Conservation (phyloP, 2,797 vertebrate genomes). For the Chelidonichthys spinosus region DNA sequence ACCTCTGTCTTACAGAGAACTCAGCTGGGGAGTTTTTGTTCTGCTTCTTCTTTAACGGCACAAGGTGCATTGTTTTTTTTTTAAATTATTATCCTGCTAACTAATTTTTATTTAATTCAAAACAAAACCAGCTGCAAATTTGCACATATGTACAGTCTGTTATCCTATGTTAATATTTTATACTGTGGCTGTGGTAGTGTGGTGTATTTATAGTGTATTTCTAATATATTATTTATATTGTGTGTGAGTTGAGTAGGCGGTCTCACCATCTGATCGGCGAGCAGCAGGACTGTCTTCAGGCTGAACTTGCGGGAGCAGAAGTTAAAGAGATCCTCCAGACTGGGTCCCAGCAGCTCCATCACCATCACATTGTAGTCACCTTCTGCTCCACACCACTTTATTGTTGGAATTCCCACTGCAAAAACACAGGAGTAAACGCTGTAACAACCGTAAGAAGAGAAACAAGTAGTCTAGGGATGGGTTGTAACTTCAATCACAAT, state of each 20-base stretch:
- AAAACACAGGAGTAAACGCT: neutral
- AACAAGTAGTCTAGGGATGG: neutral
- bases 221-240: too few relatives aligned
- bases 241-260: neutral
- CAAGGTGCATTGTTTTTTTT: too few relatives aligned
- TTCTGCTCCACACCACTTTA: constrained; percentile 87
- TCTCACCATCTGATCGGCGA: constrained; percentile 96
- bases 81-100: too few relatives aligned
- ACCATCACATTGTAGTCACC: constrained; percentile 88
- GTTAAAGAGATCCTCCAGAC: constrained; percentile 94
- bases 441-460: neutral
- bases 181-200: too few relatives aligned
- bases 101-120: too few relatives aligned
- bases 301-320: constrained; percentile 98
- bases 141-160: too few relatives aligned
- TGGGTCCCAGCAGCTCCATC: constrained; percentile 85
- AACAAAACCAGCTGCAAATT: too few relatives aligned
- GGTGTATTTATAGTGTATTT: too few relatives aligned
- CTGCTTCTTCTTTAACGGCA: too few relatives aligned
- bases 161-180: too few relatives aligned
- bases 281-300: constrained; percentile 94
- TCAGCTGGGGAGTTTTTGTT: too few relatives aligned
- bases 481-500: neutral
- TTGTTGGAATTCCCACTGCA: constrained; percentile 85
- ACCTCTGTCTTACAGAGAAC: too few relatives aligned